Base-by-base conservation (phyloP, 2,797 vertebrate species). In the Platalea minor region DNA sequence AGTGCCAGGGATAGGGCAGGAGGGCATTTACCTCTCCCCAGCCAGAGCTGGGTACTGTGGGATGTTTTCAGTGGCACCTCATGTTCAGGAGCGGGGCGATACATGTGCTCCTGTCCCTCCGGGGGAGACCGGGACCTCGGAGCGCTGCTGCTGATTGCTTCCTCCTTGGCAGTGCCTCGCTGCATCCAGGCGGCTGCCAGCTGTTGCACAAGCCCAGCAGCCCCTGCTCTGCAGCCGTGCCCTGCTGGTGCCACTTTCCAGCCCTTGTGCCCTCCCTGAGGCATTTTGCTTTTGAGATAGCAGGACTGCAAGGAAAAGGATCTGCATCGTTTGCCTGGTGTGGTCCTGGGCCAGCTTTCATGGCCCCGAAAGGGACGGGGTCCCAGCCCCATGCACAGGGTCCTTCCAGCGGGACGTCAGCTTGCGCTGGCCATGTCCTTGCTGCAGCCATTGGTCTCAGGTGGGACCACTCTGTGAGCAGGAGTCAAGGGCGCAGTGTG, bases 321-420 rank as follows among this genome's bases (percentile, higher is more conserved):
- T 14, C 31, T 0, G 0, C 17, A 25, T 19, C 23, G 18, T 41
- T 18, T 18, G 17, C 29, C 33, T 85, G 56, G 43, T 2, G 2
- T 0, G 2, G 17, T 15, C 41, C 29, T 7, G 17, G 50, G 13
- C 6, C 60, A 50, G 29, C 8, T 65, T 68, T 23, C 1, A 0
- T 28, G 41, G 20, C 10, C 29, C 51, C 4, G 1, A 24, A 33
- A 5, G 2, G 13, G 29, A 11, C 3, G 7, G 12, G 3, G 1
- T 19, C 7, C 13, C 18, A 76, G 53, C 10, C 7, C 13, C 1
- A 0, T 0, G 2, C 10, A 2, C 1, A 0, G 4, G 6, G 28
- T 7, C 8, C 17, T 35, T 43, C 26, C n/a, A n/a, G 33, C 4
- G 10, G 41, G 13, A 17, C 1, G 3, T 19, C 7, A 43, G 16